These are phyloP conservation scores for Macropus fuliginosus DNA, from an alignment of 2,797 vertebrate species.

Conservation along the genomic window DNA sequence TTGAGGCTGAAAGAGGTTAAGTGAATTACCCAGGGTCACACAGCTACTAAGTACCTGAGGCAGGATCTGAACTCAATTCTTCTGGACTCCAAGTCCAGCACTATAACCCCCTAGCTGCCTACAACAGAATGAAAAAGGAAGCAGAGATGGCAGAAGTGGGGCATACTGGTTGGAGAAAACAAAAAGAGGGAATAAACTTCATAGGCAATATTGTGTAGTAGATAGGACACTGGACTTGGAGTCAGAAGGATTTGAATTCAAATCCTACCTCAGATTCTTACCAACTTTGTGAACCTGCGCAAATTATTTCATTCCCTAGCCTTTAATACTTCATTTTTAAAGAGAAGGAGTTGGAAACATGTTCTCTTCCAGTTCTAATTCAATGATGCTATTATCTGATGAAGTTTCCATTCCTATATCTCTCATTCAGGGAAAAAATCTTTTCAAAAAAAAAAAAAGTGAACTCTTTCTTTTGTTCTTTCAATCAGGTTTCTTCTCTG, in stretches of 20 bases:
- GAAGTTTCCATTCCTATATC: background rate
- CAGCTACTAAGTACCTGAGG: background rate
- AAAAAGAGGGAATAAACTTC: background rate
- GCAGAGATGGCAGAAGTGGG: background rate
- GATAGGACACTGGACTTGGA: background rate
- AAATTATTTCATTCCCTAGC: background rate
- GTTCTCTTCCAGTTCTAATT: background rate
- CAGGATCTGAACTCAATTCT: background rate
- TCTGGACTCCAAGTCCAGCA: background rate
- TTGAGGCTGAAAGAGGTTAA: background rate
- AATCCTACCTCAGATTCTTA: background rate
- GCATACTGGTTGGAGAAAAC: background rate
- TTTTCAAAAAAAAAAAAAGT: background rate
- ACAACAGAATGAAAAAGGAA: background rate
- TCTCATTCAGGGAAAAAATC: background rate
- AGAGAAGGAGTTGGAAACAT: background rate
- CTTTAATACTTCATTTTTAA: background rate
- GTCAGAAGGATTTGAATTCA: background rate
- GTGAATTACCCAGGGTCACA: background rate
- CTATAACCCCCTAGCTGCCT: background rate
- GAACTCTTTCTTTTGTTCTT: background rate
- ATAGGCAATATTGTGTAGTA: background rate
- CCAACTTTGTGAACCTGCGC: background rate
- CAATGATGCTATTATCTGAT: background rate
- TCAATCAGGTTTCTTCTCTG: background rate